Evolutionary conservation across 2,888 invertebrate species (phyloP).

Genomic region (Aproaerema taeniolella): DNA sequence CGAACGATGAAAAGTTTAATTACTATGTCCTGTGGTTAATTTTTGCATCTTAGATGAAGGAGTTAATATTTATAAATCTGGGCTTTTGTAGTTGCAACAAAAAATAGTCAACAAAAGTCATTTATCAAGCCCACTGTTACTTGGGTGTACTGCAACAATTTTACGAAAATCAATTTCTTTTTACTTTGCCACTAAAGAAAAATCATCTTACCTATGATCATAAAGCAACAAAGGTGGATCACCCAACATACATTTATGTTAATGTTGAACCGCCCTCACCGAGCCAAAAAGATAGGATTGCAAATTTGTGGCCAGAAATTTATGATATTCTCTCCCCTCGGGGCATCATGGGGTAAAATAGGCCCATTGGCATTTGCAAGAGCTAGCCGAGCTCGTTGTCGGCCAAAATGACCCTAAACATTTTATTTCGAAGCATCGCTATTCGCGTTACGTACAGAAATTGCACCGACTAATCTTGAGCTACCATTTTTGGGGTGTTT

Average conservation of each 20-base stretch:
- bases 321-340: conserved; percentile 61
- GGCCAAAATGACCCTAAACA: conserved; percentile 74
- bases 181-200: too few relatives aligned
- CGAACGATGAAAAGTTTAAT: conserved; percentile 42
- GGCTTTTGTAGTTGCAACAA: too few relatives aligned
- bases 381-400: conserved; percentile 65
- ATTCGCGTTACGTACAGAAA: conserved; percentile 61
- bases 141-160: too few relatives aligned
- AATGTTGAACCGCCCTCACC: conserved; percentile 63
- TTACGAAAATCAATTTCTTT: too few relatives aligned
- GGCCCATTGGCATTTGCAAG: conserved; percentile 69
- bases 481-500: conserved; percentile 64
- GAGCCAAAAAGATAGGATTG: conserved; percentile 71
- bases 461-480: conserved; percentile 68
- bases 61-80: conserved; percentile 12
- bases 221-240: conserved; percentile 59
- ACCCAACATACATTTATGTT: conserved; percentile 70
- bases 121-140: too few relatives aligned
- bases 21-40: conserved; percentile 39
- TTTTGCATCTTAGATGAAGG: conserved; percentile 31
- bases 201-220: too few relatives aligned
- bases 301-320: conserved; percentile 76
- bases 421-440: conserved; percentile 72
- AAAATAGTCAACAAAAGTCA: too few relatives aligned
- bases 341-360: conserved; percentile 60